Conservation (phyloP, 2,888 invertebrate genomes). For the Ctena decussata region DNA sequence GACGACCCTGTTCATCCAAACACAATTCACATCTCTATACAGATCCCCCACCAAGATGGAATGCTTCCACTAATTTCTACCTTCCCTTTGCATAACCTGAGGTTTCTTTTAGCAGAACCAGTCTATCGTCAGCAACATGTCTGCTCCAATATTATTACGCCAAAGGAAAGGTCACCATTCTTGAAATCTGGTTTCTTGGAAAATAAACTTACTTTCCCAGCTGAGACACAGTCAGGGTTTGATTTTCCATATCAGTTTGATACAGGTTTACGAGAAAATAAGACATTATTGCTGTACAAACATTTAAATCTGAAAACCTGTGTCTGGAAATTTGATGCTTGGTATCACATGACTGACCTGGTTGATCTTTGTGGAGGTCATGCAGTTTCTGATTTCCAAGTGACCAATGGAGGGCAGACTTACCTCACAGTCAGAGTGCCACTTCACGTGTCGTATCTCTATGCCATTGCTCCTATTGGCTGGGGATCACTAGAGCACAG, state of each 20-base stretch:
- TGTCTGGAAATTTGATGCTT: conserved; percentile 87
- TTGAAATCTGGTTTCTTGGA: conserved; percentile 75
- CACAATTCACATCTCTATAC: conserved; percentile 85
- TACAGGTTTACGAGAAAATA: conserved; percentile 73
- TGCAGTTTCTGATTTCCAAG: conserved; percentile 86
- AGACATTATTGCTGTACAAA: conserved; percentile 84
- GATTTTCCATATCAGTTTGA: conserved; percentile 83
- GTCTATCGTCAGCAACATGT: conserved; percentile 86
- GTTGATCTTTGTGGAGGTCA: conserved; percentile 87
- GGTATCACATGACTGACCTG: conserved; percentile 87
- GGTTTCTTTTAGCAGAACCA: conserved; percentile 86
- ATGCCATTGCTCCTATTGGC: conserved; percentile 85
- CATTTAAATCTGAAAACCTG: conserved; percentile 87
- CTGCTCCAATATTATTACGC: conserved; percentile 86
- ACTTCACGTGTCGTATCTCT: conserved; percentile 87
- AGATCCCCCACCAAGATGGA: conserved; percentile 87
- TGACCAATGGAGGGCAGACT: conserved; percentile 81
- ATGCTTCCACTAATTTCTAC: conserved; percentile 87
- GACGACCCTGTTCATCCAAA: conserved; percentile 84
- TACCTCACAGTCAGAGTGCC: conserved; percentile 86
- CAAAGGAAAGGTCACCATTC: conserved; percentile 69
- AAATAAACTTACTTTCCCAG: conserved; percentile 23
- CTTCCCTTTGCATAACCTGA: conserved; percentile 85
- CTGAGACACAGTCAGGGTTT: conserved; percentile 58
- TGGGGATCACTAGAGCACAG: conserved; percentile 87